phyloP scores from a whole-genome alignment of 2,888 invertebrate species.

The Ligdia adustata region DNA sequence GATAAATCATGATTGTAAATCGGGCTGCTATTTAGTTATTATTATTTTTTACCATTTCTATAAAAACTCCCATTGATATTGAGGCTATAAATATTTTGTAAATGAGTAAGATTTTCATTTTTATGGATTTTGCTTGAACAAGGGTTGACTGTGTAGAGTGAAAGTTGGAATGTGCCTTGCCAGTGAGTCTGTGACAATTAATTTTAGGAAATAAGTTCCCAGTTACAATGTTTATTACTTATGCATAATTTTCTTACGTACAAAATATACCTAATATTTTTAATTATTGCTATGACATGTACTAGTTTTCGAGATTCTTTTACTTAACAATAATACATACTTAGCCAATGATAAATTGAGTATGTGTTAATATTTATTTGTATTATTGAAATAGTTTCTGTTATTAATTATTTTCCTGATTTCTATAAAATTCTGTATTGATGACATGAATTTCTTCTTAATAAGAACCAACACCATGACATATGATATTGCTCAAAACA shows the following conservation, averaged over 20 bases:
- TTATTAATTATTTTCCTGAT: too few relatives aligned
- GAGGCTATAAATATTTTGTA: conserved; percentile 43
- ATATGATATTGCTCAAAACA: conserved; percentile 9
- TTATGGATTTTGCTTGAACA: conserved; percentile 31
- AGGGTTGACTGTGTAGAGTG: conserved; percentile 35
- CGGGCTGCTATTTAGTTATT: conserved; percentile 18
- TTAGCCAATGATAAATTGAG: too few relatives aligned
- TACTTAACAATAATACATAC: too few relatives aligned
- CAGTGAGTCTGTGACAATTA: conserved; percentile 56
- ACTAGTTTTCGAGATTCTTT: conserved; percentile 22
- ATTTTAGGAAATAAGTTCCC: conserved; percentile 30
- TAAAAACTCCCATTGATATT: conserved; percentile 25
- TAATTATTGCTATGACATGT: conserved; percentile 14
- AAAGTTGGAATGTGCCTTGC: conserved; percentile 51
- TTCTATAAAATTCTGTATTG: too few relatives aligned
- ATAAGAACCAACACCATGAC: conserved; percentile 18
- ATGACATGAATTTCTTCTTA: too few relatives aligned
- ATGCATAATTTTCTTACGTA: conserved; percentile 40
- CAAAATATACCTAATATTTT: conserved; percentile 29
- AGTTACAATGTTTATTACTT: conserved; percentile 40
- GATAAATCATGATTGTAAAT: conserved; percentile 1
- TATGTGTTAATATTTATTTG: too few relatives aligned
- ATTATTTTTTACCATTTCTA: conserved; percentile 8
- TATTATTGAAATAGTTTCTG: too few relatives aligned
- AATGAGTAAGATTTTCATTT: conserved; percentile 29